Evolutionary conservation across 2,888 invertebrate genomes (phyloP).

Genomic region (Leptarthrus brevirostris): DNA sequence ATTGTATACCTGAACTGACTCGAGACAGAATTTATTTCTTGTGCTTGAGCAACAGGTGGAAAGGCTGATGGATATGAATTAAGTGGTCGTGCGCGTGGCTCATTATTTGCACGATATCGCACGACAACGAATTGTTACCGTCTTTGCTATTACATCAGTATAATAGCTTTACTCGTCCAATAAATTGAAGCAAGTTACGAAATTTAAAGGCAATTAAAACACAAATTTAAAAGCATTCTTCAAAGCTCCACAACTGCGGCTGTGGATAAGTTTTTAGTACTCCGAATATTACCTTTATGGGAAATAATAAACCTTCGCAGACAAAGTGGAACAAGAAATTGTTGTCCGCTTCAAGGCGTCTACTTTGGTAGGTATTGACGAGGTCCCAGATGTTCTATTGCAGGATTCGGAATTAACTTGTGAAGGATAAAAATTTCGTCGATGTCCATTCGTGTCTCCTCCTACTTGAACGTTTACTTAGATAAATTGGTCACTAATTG

Average conservation of each 20-base stretch:
- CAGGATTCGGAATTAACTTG: too few species aligned
- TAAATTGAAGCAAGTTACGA: conserved; percentile 24
- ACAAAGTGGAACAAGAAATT: conserved; percentile 7
- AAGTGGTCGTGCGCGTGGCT: conserved; percentile 29
- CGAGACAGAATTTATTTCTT: neutral
- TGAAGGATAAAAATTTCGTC: too few species aligned
- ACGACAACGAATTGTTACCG: neutral
- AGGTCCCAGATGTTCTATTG: too few species aligned
- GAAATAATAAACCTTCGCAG: conserved; percentile 11
- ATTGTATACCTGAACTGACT: neutral
- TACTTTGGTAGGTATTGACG: too few species aligned
- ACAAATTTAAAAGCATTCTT: conserved; percentile 14
- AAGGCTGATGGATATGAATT: neutral
- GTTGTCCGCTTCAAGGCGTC: neutral
- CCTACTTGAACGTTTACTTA: too few species aligned
- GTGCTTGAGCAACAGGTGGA: conserved; percentile 6
- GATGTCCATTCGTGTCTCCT: too few species aligned
- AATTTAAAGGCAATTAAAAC: conserved; percentile 29
- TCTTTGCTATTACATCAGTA: neutral
- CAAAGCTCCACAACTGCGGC: neutral
- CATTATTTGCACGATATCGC: conserved; percentile 29
- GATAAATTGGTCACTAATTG: too few species aligned
- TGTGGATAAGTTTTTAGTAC: neutral
- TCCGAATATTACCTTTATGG: neutral
- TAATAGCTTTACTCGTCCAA: conserved; percentile 3